Conservation (phyloP, 2,113 vertebrate genomes). For the Trematocara marginatum region DNA sequence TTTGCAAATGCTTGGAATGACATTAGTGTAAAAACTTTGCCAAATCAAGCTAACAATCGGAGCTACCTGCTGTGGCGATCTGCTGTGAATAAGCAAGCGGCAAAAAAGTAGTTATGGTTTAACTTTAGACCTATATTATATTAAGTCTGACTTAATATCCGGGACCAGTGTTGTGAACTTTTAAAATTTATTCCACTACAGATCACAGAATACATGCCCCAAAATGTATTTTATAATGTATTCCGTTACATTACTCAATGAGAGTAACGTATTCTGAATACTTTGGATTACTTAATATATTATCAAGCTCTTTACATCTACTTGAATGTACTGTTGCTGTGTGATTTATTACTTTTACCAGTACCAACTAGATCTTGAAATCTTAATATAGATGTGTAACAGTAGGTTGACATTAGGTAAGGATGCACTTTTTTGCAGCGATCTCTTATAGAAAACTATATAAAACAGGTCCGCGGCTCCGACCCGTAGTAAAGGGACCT, state of each 20-base stretch:
- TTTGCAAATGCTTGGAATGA: background rate
- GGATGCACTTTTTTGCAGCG: background rate
- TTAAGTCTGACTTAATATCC: background rate
- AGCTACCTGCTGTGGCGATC: background rate
- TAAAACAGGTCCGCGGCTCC: accelerated
- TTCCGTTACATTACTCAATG: background rate
- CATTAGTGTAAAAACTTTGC: background rate
- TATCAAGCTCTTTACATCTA: background rate
- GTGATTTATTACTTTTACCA: background rate
- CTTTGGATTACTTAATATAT: background rate
- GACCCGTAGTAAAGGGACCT: accelerated
- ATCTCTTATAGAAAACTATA: background rate
- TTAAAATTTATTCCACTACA: background rate
- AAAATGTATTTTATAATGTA: accelerated
- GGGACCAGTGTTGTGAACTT: background rate
- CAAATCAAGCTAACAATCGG: background rate
- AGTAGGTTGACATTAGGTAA: accelerated
- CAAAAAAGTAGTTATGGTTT: background rate
- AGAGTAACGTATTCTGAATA: background rate
- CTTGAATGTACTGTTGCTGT: background rate
- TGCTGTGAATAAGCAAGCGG: background rate
- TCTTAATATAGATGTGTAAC: background rate
- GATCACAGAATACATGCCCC: background rate
- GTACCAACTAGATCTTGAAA: background rate
- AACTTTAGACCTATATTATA: background rate